Evolutionary conservation across 2,797 vertebrate species (phyloP), one percentile per base, ranked within the genome.

Genomic region (Rhynchotus rufescens): DNA sequence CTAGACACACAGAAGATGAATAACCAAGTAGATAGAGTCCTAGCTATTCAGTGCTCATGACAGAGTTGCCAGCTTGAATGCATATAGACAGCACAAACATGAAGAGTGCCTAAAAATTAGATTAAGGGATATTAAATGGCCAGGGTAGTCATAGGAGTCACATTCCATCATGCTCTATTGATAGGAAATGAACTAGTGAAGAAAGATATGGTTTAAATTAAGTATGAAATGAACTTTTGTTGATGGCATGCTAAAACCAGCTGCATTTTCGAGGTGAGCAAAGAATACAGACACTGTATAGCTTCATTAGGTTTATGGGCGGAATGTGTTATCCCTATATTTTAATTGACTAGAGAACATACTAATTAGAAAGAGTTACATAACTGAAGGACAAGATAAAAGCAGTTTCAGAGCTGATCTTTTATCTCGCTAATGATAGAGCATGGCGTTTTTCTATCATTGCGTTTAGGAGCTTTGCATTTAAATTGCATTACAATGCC

Each of bases 401-500:
- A 44, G 5, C 32, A 4, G 8, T 68, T 59, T 88, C 45, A 45
- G 22, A 45, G 21, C n/a, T 61, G 28, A 25, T 74, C 73, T 90
- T 83, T 67, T 62, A 57, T 28, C 9, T 88, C 21, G 66, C 65
- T 83, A 74, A 44, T 56, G 61, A 84, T 4, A 22, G 78, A 75
- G 30, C 6, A 12, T 36, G 10, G n/a, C 65, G 14, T 65, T 52
- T 38, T 56, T n/a, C 4, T 23, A 75, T n/a, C 19, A 45, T 67
- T 65, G 47, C 64, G 42, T 49, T 54, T 47, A 61, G 23, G 47
- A 42, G 6, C 10, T 74, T 83, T 88, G 40, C 89, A 89, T 69
- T 84, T 78, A 93, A 92, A 92, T 54, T 77, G 51, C 72, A 57
- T 87, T 75, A 78, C 25, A 72, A 32, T 49, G 38, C 62, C 42